These are phyloP conservation scores for Cephalopachus bancanus DNA, from an alignment of 2,797 vertebrate genomes.

Conservation along the genomic window DNA sequence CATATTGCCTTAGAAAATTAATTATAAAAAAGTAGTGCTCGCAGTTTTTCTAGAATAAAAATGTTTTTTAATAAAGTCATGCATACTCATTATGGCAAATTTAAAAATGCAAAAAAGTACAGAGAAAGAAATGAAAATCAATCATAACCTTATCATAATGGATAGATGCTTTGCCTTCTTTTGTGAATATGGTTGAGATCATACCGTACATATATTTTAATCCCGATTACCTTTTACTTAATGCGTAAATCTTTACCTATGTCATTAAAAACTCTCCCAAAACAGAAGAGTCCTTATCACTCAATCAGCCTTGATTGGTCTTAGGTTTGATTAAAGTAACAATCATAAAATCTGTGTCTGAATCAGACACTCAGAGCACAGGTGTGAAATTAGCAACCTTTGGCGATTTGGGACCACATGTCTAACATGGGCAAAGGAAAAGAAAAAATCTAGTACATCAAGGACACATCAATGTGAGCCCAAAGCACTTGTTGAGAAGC, in stretches of 20 bases:
- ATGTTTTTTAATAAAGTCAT: slow-evolving; percentile 21
- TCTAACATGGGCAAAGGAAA: not conserved
- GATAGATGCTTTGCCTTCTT: not conserved
- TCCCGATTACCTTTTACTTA: slow-evolving; percentile 46
- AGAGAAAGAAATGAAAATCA: slow-evolving; percentile 34
- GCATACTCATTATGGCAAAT: not conserved
- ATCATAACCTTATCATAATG: slow-evolving; percentile 24
- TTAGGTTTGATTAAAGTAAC: slow-evolving; percentile 33
- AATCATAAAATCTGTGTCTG: not conserved
- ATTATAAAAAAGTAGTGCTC: slow-evolving; percentile 17
- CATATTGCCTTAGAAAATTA: not conserved
- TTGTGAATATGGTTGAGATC: not conserved
- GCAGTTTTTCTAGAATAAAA: slow-evolving; percentile 2
- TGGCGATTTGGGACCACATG: not conserved
- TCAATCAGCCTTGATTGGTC: not conserved
- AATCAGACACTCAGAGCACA: slow-evolving; percentile 3
- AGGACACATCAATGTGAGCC: not conserved
- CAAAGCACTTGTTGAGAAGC: not conserved
- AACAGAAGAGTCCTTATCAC: not conserved
- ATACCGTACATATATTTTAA: not conserved
- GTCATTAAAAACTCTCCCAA: not conserved
- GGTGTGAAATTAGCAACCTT: not conserved
- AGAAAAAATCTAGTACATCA: not conserved
- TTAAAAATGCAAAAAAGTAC: not conserved
- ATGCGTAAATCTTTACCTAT: slow-evolving; percentile 19